A percentile compares a stretch with the other conserved stretches of the same genome.
phyloP scores from a whole-genome alignment of 2,888 invertebrate species.

The Schizaphis graminum region DNA sequence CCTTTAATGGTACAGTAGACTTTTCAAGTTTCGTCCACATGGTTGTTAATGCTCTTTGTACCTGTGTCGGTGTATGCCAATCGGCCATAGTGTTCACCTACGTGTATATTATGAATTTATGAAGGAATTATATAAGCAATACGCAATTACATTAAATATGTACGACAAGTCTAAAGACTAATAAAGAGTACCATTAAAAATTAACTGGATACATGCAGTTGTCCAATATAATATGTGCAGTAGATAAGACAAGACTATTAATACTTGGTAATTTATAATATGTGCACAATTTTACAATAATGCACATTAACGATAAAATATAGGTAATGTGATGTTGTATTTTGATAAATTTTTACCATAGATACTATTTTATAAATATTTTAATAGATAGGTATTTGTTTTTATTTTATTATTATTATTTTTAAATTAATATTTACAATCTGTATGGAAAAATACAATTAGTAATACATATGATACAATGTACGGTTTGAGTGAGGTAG shows the following conservation, averaged over 20 bases:
- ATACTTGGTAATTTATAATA: neutral
- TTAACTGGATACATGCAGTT: neutral
- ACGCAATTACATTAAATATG: neutral
- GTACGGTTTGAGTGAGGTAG: no score
- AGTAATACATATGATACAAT: no score
- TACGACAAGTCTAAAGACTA: neutral
- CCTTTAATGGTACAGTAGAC: neutral
- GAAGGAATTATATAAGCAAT: no score
- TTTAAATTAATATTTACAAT: no score
- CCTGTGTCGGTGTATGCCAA: conserved; percentile 34
- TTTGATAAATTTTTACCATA: neutral
- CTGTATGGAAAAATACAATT: no score
- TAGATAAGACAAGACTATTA: no score
- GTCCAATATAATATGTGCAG: no score
- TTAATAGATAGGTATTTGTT: neutral
- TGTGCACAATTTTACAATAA: neutral
- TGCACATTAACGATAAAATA: neutral
- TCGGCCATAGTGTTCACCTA: conserved; percentile 21
- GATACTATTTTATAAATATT: neutral
- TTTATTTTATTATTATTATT: no score
- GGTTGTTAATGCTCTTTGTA: neutral
- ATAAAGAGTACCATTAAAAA: neutral
- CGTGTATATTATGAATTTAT: neutral
- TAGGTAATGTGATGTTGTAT: neutral
- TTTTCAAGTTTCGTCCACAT: conserved; percentile 35